These are phyloP conservation scores for Phyllotis vaccarum DNA, from an alignment of 2,797 vertebrate genomes.

Conservation along the genomic window DNA sequence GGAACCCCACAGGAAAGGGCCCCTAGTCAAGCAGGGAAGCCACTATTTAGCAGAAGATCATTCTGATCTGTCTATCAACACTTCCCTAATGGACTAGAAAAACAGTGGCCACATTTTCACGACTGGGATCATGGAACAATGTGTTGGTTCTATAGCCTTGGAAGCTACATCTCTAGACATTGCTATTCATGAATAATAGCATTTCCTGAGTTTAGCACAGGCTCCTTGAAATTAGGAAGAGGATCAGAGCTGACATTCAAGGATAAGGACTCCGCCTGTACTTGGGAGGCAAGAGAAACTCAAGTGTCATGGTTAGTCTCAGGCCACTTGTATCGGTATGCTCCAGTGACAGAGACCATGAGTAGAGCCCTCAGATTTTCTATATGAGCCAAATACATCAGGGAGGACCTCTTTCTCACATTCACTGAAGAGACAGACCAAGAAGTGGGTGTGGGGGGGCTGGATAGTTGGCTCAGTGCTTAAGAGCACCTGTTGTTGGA, in stretches of 20 bases:
- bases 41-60: neutral
- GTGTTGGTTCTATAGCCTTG: neutral
- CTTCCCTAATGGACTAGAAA: neutral
- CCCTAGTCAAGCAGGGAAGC: neutral
- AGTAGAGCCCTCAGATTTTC: neutral
- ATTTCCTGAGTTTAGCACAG: neutral
- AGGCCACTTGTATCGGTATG: neutral
- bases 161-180: neutral
- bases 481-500: neutral
- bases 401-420: neutral
- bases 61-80: neutral
- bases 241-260: neutral
- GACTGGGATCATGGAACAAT: neutral
- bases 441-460: neutral
- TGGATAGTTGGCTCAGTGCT: neutral
- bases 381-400: neutral
- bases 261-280: neutral
- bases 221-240: neutral
- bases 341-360: neutral
- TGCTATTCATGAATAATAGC: neutral
- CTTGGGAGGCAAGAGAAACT: no score
- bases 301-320: accelerated
- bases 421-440: neutral
- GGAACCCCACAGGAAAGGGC: neutral
- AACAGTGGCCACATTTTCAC: neutral